Conservation (phyloP, 2,888 invertebrate genomes). For the Ophion ventricosus region DNA sequence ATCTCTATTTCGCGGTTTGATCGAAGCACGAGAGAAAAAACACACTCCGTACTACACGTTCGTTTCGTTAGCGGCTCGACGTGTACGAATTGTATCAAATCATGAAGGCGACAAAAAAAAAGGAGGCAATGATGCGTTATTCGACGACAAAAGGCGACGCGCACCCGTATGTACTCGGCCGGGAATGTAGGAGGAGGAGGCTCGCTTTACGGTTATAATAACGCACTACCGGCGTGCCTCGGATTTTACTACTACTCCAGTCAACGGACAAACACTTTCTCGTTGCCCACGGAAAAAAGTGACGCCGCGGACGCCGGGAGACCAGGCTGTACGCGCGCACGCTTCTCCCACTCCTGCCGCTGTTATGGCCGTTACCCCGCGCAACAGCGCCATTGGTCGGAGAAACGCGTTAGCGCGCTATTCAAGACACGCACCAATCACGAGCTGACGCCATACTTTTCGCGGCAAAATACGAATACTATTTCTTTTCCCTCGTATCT, state of each 20-base stretch:
- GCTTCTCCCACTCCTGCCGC: conserved; percentile 10
- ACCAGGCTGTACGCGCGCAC: conserved; percentile 7
- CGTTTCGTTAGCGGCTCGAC: neutral
- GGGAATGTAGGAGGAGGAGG: conserved; percentile 6
- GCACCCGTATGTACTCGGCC: conserved; percentile 31
- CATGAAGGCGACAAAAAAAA: conserved; percentile 12
- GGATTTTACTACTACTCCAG: conserved; percentile 65
- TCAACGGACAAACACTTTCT: conserved; percentile 70
- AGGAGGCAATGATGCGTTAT: conserved; percentile 6
- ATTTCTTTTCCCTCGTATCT: neutral
- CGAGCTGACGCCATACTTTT: neutral
- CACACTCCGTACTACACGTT: conserved; percentile 10
- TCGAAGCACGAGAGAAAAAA: conserved; percentile 28
- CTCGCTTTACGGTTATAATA: conserved; percentile 56
- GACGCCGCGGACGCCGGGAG: conserved; percentile 42
- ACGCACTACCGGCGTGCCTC: conserved; percentile 54
- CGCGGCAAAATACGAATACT: conserved; percentile 31
- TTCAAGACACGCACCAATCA: neutral
- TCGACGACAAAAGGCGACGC: conserved; percentile 36
- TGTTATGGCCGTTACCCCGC: conserved; percentile 20
- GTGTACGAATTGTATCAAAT: conserved; percentile 20
- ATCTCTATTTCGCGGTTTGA: conserved; percentile 20
- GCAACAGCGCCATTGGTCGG: conserved; percentile 35
- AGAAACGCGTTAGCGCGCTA: neutral
- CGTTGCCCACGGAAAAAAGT: conserved; percentile 38